These are phyloP conservation scores for Oxytorus armatus DNA, from an alignment of 2,888 invertebrate genomes.

Conservation along the genomic window DNA sequence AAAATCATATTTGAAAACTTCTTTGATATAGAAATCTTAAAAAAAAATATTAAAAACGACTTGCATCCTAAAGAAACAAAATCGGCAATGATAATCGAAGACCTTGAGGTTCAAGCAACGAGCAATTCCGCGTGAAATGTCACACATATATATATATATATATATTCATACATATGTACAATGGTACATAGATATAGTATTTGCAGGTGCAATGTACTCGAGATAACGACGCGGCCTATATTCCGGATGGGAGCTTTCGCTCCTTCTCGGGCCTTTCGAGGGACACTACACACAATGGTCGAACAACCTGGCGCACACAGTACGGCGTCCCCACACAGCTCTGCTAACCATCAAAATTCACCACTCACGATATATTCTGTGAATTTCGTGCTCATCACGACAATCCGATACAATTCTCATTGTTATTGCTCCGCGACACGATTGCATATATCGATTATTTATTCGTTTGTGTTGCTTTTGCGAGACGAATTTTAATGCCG, in stretches of 20 bases:
- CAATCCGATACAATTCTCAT: slow-evolving; percentile 25
- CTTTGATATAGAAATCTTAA: too few relatives aligned
- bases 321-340: not conserved
- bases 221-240: slow-evolving; percentile 63
- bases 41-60: too few relatives aligned
- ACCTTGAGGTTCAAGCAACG: too few relatives aligned
- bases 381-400: not conserved
- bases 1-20: too few relatives aligned
- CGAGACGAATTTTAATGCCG: not conserved
- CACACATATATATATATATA: not conserved
- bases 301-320: slow-evolving; percentile 50
- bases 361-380: not conserved
- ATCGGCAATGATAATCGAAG: too few relatives aligned
- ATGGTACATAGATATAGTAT: not conserved
- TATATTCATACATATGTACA: not conserved
- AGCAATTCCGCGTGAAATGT: not conserved
- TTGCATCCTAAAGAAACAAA: too few relatives aligned
- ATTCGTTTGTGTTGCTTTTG: not conserved
- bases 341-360: slow-evolving; percentile 26
- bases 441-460: slow-evolving; percentile 23
- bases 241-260: slow-evolving; percentile 34
- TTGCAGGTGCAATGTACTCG: slow-evolving; percentile 59
- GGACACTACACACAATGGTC: slow-evolving; percentile 41
- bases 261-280: slow-evolving; percentile 31
- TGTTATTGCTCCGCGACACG: not conserved